Conservation (phyloP, 2,888 invertebrate genomes). For the Philereme vetulata region DNA sequence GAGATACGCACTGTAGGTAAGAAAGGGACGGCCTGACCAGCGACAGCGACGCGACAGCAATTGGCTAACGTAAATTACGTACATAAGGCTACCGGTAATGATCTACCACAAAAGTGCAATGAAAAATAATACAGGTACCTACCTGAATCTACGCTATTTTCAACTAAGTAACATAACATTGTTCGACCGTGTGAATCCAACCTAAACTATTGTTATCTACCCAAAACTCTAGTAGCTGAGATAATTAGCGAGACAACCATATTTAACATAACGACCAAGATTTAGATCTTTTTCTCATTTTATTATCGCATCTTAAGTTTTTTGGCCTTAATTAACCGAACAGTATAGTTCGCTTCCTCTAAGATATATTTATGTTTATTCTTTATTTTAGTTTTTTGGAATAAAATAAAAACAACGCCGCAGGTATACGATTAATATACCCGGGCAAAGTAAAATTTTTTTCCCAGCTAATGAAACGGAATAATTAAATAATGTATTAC, state of each 20-base stretch:
- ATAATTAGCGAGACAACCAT: conserved; percentile 36
- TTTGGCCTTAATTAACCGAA: conserved; percentile 16
- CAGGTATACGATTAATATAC: no score
- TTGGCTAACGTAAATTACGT: no score
- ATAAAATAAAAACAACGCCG: no score
- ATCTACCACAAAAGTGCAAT: no score
- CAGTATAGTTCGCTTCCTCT: conserved; percentile 19
- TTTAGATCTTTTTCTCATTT: conserved; percentile 42
- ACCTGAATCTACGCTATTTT: background rate
- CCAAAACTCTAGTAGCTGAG: conserved; percentile 31
- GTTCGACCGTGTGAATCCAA: conserved; percentile 9
- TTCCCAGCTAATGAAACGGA: no score
- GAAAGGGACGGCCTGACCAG: no score
- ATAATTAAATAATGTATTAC: no score
- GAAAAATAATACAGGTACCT: no score
- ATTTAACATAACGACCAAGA: conserved; percentile 36
- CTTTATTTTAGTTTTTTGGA: background rate
- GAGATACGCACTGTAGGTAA: no score
- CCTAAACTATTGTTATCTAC: conserved; percentile 31
- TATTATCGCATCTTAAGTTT: conserved; percentile 34
- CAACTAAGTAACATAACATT: background rate
- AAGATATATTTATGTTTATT: background rate
- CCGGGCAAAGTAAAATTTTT: no score
- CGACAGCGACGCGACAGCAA: no score
- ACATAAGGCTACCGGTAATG: no score